Percentiles rank a stretch among this genome's conserved stretches.
Conservation (phyloP, 1,140 invertebrate genomes). For the Diplogasteroides magnus region DNA sequence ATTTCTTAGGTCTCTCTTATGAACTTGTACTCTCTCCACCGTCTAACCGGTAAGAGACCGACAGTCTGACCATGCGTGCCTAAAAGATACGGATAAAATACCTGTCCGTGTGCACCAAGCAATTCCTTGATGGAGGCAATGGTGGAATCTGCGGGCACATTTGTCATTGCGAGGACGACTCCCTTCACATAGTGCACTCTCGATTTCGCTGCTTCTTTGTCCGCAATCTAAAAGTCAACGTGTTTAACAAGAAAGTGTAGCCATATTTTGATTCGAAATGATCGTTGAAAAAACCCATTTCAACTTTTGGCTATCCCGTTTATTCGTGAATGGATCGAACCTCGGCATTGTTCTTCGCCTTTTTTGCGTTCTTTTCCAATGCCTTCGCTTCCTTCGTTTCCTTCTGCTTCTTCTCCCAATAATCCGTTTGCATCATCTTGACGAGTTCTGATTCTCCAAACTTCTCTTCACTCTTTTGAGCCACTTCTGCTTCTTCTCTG, state of each 20-base stretch:
- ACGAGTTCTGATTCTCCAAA: conserved; percentile 52
- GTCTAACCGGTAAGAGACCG: too few species aligned
- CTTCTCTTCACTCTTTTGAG: conserved; percentile 70
- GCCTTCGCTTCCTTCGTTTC: conserved; percentile 60
- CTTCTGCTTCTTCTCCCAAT: conserved; percentile 69
- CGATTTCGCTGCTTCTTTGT: conserved; percentile 15
- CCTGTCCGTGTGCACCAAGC: not conserved
- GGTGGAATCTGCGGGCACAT: conserved; percentile 30
- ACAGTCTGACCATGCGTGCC: too few species aligned
- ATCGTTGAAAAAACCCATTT: too few species aligned
- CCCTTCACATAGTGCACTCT: conserved; percentile 45
- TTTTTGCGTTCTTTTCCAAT: not conserved
- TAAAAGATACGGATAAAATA: not conserved
- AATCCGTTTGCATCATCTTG: conserved; percentile 58
- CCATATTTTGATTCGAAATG: too few species aligned
- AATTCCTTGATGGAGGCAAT: conserved; percentile 39
- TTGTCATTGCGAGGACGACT: conserved; percentile 41
- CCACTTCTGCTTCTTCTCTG: conserved; percentile 67
- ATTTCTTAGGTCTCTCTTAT: too few species aligned
- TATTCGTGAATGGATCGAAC: conserved; percentile 18
- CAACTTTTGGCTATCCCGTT: conserved; percentile 31
- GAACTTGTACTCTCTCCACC: too few species aligned
- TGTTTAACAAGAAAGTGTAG: conserved; percentile 42
- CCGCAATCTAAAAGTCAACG: conserved; percentile 35
- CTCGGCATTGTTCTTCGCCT: conserved; percentile 56